Evolutionary conservation across 2,113 vertebrate genomes (phyloP).

Genomic region (Fukomys damarensis): DNA sequence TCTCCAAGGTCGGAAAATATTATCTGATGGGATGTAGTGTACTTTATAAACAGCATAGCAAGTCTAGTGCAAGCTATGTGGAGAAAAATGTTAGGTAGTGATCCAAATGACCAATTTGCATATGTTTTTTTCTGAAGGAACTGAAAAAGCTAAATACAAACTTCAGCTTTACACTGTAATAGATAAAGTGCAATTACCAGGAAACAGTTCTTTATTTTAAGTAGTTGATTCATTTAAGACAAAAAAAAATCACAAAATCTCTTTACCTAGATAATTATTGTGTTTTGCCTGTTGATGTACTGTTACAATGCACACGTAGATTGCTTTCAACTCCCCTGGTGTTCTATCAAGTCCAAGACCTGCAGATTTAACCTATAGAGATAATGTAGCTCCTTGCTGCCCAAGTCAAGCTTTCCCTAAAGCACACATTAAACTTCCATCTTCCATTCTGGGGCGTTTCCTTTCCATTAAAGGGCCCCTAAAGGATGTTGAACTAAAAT

Average conservation of each 20-base stretch:
- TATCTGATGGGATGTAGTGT: background rate
- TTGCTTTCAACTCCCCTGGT: background rate
- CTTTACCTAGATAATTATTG: background rate
- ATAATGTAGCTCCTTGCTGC: background rate
- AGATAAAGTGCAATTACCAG: background rate
- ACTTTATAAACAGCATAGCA: background rate
- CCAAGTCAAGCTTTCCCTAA: constrained; percentile 53
- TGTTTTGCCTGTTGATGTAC: background rate
- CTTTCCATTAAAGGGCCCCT: background rate
- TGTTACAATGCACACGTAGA: background rate
- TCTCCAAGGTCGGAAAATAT: background rate
- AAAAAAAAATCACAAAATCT: background rate
- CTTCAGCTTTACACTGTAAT: background rate
- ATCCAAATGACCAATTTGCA: background rate
- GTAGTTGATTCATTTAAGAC: background rate
- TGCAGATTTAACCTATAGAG: constrained; percentile 25
- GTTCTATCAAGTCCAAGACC: background rate
- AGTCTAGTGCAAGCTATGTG: background rate
- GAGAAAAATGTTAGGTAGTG: background rate
- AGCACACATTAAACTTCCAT: constrained; percentile 37
- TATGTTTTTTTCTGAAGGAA: background rate
- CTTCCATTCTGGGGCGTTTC: constrained; percentile 42
- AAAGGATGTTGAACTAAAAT: constrained; percentile 54
- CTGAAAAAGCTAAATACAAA: background rate
- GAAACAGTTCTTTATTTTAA: background rate